A percentile compares a stretch with the other conserved stretches of the same genome.
These are phyloP conservation scores for Falco naumanni DNA, from an alignment of 2,797 vertebrate species.

Conservation along the genomic window DNA sequence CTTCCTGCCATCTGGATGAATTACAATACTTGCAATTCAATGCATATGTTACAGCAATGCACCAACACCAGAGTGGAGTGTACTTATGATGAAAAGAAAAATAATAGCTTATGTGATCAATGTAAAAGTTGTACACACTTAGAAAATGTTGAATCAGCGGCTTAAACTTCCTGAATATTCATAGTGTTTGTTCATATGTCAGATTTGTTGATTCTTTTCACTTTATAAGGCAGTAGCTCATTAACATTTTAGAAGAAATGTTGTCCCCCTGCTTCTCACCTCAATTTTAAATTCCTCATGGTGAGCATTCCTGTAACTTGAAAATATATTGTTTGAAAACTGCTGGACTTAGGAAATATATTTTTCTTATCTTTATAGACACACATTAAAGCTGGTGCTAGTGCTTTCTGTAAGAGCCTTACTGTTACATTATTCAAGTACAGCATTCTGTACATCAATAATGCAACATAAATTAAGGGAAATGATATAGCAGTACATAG, in stretches of 20 bases:
- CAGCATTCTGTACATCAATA: slow-evolving; percentile 40
- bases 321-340: slow-evolving; percentile 39
- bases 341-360: slow-evolving; percentile 27
- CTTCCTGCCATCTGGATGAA: slow-evolving; percentile 75
- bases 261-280: not conserved
- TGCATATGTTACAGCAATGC: slow-evolving; percentile 9
- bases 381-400: slow-evolving; percentile 30
- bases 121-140: not conserved
- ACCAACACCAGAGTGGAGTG: not conserved
- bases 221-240: not conserved
- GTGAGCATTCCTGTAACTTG: slow-evolving; percentile 33
- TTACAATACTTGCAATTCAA: slow-evolving; percentile 38
- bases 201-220: slow-evolving; percentile 17
- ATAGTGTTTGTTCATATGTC: slow-evolving; percentile 15
- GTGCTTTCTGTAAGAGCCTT: slow-evolving; percentile 28
- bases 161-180: slow-evolving; percentile 11
- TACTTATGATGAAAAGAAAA: not conserved
- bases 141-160: not conserved
- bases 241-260: slow-evolving; percentile 34
- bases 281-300: slow-evolving; percentile 11
- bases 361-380: slow-evolving; percentile 50
- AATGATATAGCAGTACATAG: slow-evolving; percentile 33
- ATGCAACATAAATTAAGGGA: slow-evolving; percentile 60
- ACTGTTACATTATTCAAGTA: slow-evolving; percentile 64
- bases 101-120: not conserved